Evolutionary conservation across 2,888 invertebrate species (phyloP), one percentile per base, ranked within the genome.

Genomic region (Catocala nupta): DNA sequence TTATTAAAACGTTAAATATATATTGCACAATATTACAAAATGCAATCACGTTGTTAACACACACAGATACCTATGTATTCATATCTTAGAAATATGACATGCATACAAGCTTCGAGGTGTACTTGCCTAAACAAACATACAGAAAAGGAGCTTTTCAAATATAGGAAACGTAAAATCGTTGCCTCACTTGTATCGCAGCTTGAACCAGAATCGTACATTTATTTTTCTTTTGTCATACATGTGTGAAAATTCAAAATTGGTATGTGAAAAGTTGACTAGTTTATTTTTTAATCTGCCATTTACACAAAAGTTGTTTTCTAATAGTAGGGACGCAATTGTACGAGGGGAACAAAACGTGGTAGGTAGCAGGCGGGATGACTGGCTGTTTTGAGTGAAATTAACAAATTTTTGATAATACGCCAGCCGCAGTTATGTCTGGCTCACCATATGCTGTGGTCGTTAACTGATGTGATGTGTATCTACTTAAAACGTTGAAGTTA

Each of bases 331-430:
- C 72, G 48, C 58, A 47, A 54, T 67, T 54, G 62, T 70, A 61
- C 13, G 52, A 70, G 65, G 65, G 67, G 59, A 54, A 48, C 55
- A 65, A 65, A 68, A 62, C 57, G 67, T 68, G 68, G 70, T 70
- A 58, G 73, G 75, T 75, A 80, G 79, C 87, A 90, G 88, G 76
- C 88, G 90, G 89, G 83, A 90, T 91, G 91, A 92, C 90, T 90
- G 81, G 86, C 83, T 87, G 87, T 89, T 92, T 89, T 88, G 86
- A 86, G 88, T 88, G 78, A 81, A 63, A 91, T 91, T 90, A 90
- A 88, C 86, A 82, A 86, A 85, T 81, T 87, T 83, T 79, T 86
- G 85, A 86, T 85, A 87, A 82, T 73, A 77, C 75, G 72, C 74
- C 81, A 81, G 81, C 76, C 73, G 78, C 75, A 59, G 58, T 73